These are phyloP conservation scores for Urosaurus nigricauda DNA, from an alignment of 2,797 vertebrate species.

Conservation along the genomic window DNA sequence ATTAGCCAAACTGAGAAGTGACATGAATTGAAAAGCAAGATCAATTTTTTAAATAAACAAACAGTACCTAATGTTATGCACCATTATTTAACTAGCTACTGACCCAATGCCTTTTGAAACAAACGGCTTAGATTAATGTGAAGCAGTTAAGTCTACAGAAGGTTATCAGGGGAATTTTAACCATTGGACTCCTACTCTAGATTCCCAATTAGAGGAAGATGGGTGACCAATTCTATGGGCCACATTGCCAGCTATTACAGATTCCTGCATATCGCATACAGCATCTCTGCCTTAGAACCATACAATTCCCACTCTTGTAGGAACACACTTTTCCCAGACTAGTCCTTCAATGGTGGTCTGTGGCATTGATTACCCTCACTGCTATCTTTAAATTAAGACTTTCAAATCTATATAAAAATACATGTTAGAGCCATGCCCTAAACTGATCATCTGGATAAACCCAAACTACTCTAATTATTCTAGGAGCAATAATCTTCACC, in stretches of 20 bases:
- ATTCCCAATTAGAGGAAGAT: background rate
- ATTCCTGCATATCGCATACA: background rate
- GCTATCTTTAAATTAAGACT: background rate
- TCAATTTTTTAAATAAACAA: background rate
- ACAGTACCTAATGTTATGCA: background rate
- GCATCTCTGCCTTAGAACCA: background rate
- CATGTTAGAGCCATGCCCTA: background rate
- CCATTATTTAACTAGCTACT: background rate
- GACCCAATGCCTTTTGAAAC: background rate
- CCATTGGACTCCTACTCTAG: background rate
- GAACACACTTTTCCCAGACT: background rate
- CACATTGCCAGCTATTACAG: background rate
- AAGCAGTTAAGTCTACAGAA: background rate
- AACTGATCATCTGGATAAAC: constrained; percentile 13
- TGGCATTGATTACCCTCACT: background rate
- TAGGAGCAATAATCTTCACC: constrained; percentile 27
- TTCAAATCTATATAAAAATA: background rate
- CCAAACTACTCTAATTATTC: constrained; percentile 14
- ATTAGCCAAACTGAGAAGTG: background rate
- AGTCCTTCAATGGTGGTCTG: background rate
- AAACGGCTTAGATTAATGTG: background rate
- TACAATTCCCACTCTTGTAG: background rate
- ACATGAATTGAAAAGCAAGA: background rate
- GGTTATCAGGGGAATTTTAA: background rate
- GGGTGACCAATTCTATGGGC: background rate